These are phyloP conservation scores for Lethrus apterus DNA, from an alignment of 1,140 invertebrate genomes.

Conservation along the genomic window DNA sequence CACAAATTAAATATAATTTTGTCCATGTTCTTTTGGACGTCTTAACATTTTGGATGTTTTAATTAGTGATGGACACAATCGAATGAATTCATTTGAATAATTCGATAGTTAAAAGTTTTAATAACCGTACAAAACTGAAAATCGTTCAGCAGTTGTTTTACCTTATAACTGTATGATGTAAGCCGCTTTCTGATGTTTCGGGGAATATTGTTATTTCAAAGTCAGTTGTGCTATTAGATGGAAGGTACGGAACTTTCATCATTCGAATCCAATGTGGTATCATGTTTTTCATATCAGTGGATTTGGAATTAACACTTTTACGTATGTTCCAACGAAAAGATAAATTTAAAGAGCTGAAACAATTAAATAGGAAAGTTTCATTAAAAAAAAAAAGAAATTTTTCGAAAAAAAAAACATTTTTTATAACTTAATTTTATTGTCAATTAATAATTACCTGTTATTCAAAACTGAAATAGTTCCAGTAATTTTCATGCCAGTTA, in stretches of 20 bases:
- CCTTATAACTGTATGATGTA: conserved; percentile 21
- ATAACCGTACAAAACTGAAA: background rate
- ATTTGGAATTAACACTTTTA: background rate
- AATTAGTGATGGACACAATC: too few relatives aligned
- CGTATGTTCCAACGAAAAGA: conserved; percentile 7
- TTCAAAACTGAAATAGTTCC: background rate
- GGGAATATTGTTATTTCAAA: conserved; percentile 15
- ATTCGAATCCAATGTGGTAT: conserved; percentile 19
- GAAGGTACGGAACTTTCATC: background rate
- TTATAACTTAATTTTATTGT: background rate
- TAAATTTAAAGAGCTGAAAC: conserved; percentile 8
- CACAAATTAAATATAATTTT: too few relatives aligned
- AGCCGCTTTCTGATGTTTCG: conserved; percentile 8
- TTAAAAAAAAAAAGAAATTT: too few relatives aligned
- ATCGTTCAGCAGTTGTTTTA: background rate
- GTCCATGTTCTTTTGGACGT: too few relatives aligned
- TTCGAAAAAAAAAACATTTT: background rate
- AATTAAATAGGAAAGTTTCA: background rate
- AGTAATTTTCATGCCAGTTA: background rate
- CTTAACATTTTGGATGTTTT: too few relatives aligned
- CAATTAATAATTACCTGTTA: background rate
- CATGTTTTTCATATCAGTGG: conserved; percentile 9
- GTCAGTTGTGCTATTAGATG: conserved; percentile 18
- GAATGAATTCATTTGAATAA: too few relatives aligned
- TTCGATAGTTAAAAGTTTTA: too few relatives aligned